Base-by-base conservation (phyloP, 2,113 vertebrate species). In the Hydrochoerus hydrochaeris region DNA sequence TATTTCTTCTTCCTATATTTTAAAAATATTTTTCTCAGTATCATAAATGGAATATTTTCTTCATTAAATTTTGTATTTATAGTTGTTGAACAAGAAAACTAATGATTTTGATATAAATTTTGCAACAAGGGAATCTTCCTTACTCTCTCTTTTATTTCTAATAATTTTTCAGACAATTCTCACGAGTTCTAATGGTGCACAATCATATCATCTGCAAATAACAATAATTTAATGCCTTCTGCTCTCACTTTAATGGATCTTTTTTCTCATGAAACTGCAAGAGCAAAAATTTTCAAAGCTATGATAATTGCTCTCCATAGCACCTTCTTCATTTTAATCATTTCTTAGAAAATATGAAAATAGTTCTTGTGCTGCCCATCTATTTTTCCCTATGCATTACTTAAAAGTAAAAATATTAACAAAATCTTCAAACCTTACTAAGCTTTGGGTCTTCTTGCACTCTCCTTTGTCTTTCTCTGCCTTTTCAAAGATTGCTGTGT, bases 101-200 rank as follows among this genome's bases (percentile, higher is more conserved):
- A 95, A 97, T 96, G 85, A 95, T 94, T 97, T 95, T 95, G 49
- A 91, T 92, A 97, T 86, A 95, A 97, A 90, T 86, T 97, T 92
- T 83, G 60, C 88, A 96, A 94, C 90, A 20, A 92, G 52, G 90
- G 96, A 88, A 95, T 90, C 93, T 96, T 95, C 58, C 28, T 41
- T 49, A 83, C 85, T 96, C 84, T 84, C 57, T 90, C 26, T 93
- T 94, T 96, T 83, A 93, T 95, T 80, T 91, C 86, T 89, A 81
- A 88, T 57, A 71, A 69, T 89, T 96, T 91, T 62, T 63, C 58
- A 94, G 71, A 95, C n/a, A 95, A 82, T 60, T 90, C 85, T 85
- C 85, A 19, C 73, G 63, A 94, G 88, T 92, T 91, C 54, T 73
- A 82, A 91, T 35, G 58, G n/a, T 52, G 57, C 49, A 57, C 52